Evolutionary conservation across 2,113 vertebrate genomes (phyloP).

Genomic region (Ursus arctos): DNA sequence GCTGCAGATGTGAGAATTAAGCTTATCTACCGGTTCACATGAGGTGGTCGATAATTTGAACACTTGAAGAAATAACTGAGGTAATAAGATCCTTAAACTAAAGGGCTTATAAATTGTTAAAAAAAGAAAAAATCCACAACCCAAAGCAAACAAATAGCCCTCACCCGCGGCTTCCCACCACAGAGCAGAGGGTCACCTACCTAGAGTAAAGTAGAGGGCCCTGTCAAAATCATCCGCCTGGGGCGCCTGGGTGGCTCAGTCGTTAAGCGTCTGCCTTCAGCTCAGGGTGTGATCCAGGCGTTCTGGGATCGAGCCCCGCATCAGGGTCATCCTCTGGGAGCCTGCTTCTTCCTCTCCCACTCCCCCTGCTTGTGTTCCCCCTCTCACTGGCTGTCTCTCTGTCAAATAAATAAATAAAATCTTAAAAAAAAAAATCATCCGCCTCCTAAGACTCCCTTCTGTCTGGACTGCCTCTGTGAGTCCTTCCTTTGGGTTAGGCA

Average conservation of each 20-base stretch:
- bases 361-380: no score
- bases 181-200: background rate
- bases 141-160: background rate
- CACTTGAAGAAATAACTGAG: slow-evolving; percentile 65
- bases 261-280: no score
- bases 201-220: background rate
- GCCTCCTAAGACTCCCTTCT: background rate
- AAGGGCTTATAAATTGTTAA: slow-evolving; percentile 38
- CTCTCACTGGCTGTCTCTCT: no score
- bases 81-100: slow-evolving; percentile 69
- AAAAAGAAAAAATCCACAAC: background rate
- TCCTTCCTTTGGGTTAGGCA: background rate
- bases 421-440: background rate
- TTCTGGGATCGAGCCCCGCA: no score
- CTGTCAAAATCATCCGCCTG: background rate
- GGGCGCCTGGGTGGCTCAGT: no score
- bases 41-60: slow-evolving; percentile 66
- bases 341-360: no score
- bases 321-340: no score
- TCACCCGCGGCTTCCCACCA: background rate
- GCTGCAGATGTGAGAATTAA: background rate
- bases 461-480: background rate
- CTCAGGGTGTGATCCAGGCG: no score
- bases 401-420: no score
- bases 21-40: slow-evolving; percentile 63